Conservation (phyloP, 1,140 invertebrate genomes). For the Solenopsis invicta region DNA sequence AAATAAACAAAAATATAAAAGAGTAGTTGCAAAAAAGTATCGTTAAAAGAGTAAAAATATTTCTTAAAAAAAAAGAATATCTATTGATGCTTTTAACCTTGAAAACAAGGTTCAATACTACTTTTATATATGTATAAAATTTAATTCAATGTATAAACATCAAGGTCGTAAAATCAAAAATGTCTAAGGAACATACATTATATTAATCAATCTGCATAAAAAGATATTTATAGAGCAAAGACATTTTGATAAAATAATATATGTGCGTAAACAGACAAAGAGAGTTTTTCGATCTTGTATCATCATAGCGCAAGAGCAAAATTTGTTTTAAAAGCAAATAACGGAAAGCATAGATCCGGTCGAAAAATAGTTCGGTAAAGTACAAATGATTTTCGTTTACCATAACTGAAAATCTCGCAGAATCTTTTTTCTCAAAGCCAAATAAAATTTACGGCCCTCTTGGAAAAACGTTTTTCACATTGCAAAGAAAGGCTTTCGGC, state of each 20-base stretch:
- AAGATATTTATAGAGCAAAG: neutral
- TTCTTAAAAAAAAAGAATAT: neutral
- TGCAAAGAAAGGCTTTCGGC: neutral
- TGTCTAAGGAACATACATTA: neutral
- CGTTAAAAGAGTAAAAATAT: neutral
- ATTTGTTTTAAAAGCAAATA: neutral
- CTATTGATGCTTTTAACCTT: constrained; percentile 14
- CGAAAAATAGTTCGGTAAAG: constrained; percentile 20
- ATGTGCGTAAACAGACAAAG: neutral
- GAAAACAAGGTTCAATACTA: constrained; percentile 32
- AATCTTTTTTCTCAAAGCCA: neutral
- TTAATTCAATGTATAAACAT: neutral
- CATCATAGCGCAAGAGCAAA: neutral
- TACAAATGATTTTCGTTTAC: neutral
- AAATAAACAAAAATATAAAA: neutral
- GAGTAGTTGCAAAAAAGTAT: neutral
- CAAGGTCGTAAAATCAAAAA: neutral
- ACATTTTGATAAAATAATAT: neutral
- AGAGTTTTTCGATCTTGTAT: neutral
- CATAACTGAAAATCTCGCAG: neutral
- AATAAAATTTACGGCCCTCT: constrained; percentile 25
- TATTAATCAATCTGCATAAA: neutral
- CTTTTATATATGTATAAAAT: neutral
- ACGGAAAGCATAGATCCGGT: neutral
- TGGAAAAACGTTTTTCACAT: constrained; percentile 10